phyloP scores from a whole-genome alignment of 2,113 vertebrate genomes.

The Phalacrocorax aristotelis region DNA sequence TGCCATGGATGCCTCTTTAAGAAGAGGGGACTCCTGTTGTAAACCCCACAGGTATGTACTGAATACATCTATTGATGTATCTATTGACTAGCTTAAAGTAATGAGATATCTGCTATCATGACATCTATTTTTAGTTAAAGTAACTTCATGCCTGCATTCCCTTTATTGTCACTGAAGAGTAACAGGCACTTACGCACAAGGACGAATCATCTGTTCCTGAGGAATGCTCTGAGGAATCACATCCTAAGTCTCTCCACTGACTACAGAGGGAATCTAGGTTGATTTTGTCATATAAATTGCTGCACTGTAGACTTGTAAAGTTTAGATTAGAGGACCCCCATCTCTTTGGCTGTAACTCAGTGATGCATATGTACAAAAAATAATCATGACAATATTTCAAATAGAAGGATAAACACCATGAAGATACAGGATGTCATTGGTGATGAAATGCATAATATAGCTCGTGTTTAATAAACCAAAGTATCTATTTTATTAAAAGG shows the following conservation, averaged over 20 bases:
- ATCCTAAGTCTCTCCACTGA: background rate
- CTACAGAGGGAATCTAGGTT: background rate
- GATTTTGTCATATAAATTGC: background rate
- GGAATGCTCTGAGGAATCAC: background rate
- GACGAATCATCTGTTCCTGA: background rate
- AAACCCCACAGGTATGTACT: background rate
- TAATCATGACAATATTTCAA: background rate
- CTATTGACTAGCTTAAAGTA: background rate
- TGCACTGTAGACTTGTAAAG: background rate
- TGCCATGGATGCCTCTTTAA: background rate
- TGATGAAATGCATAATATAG: background rate
- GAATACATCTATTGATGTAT: background rate
- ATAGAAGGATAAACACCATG: background rate
- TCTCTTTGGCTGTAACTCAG: background rate
- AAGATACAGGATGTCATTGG: background rate
- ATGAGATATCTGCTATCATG: background rate
- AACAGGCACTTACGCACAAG: background rate
- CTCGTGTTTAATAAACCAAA: background rate
- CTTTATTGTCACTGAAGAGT: background rate
- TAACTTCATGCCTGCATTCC: background rate
- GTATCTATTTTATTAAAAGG: background rate
- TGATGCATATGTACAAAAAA: background rate
- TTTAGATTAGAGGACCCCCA: background rate
- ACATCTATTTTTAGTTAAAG: background rate
- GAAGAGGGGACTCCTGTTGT: background rate